phyloP scores from a whole-genome alignment of 1,140 invertebrate genomes.

The Lanistes nyassanus region DNA sequence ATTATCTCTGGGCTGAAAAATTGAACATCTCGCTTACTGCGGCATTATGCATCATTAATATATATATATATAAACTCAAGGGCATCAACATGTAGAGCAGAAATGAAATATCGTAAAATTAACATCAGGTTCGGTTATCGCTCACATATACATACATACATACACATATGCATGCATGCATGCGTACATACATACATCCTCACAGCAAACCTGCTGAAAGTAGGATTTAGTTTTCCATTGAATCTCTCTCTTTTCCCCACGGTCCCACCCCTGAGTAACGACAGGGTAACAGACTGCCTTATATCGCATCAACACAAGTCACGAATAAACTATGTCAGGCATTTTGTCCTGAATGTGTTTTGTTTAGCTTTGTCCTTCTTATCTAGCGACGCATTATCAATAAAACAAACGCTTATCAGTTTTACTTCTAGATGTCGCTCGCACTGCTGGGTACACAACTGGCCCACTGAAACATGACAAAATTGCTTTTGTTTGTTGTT shows the following conservation, averaged over 20 bases:
- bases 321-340: neutral
- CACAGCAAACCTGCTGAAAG: too few species aligned
- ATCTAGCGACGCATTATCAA: too few species aligned
- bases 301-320: neutral
- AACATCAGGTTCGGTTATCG: neutral
- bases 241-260: neutral
- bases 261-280: neutral
- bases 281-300: neutral
- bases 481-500: too few species aligned
- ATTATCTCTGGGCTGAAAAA: too few species aligned
- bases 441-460: too few species aligned
- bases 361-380: neutral
- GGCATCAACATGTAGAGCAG: neutral
- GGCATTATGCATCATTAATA: too few species aligned
- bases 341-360: neutral
- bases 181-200: neutral
- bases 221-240: too few species aligned
- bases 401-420: too few species aligned
- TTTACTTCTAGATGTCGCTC: too few species aligned
- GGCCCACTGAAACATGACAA: too few species aligned
- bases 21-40: too few species aligned
- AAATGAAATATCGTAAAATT: neutral
- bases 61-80: neutral
- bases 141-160: constrained; percentile 2
- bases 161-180: neutral